Evolutionary conservation across 2,113 vertebrate genomes (phyloP).

Genomic region (Pica pica): DNA sequence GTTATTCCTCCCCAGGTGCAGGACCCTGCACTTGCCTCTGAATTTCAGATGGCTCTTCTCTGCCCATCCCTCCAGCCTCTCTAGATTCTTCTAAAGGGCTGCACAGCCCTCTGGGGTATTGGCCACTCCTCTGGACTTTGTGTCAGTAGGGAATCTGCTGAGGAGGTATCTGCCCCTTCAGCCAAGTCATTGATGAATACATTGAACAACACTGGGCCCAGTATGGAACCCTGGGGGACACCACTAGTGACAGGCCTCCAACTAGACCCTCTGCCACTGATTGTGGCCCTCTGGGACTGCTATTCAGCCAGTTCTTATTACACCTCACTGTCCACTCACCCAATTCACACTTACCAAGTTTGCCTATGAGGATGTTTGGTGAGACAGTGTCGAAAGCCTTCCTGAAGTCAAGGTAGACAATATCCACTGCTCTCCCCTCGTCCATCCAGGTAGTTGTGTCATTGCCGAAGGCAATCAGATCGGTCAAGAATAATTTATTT

Average conservation of each 20-base stretch:
- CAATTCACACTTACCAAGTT: background rate
- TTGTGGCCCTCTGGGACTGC: background rate
- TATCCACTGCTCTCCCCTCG: background rate
- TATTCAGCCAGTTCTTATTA: background rate
- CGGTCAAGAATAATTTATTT: background rate
- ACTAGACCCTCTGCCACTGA: background rate
- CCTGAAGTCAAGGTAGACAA: background rate
- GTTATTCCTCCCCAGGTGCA: no score
- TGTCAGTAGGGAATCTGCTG: background rate
- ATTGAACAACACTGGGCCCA: background rate
- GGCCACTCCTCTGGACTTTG: accelerated
- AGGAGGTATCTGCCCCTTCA: background rate
- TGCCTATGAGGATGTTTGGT: background rate
- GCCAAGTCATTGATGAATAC: background rate
- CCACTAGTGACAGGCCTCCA: background rate
- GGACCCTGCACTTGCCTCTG: accelerated
- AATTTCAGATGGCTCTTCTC: background rate
- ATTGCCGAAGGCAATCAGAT: background rate
- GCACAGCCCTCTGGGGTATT: background rate
- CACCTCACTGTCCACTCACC: no score
- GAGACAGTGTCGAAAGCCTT: background rate
- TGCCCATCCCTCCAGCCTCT: background rate
- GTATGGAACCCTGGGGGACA: no score
- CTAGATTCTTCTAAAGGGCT: background rate
- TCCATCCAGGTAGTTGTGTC: background rate